Evolutionary conservation across 2,888 invertebrate species (phyloP), one percentile per base, ranked within the genome.

Genomic region (Cryptophagus acutangulus): DNA sequence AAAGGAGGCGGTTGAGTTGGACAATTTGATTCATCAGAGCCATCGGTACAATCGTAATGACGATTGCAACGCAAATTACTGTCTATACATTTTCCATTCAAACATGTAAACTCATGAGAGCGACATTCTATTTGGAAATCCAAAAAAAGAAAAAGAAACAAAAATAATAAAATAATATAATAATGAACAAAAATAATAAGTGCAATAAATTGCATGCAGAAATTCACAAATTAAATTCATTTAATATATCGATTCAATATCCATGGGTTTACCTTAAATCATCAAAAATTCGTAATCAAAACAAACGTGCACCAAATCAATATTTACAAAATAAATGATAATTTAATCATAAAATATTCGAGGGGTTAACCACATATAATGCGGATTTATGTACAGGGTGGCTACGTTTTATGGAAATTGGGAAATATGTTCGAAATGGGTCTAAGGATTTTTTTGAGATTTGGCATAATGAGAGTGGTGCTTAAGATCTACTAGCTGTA

Each of bases 81-180:
- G 24, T 74, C 69, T 49, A 87, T 74, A 66, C 87, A 87, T 25
- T 49, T 46, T 14, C 51, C 67, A 51, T 79, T 77, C 17, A 60
- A 62, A 62, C 90, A 90, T 46, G 76, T 76, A 72, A 81, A 88
- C 60, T 86, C 75, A 54, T 78, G 74, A 1, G 65, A 50, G 6
- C 68, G 65, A 65, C 89, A 89, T 52, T 74, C 84, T 84, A 66
- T 38, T 40, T 24, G 30, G 24, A 37, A 33, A 29, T 33, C 18
- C 24, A 43, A 25, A 39, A 29, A 26, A 29, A 36, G 41, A 41
- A 43, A 50, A 31, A 48, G 33, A 41, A 49, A 52, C 43, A 35
- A 47, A 54, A 47, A 43, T 29, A 51, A 20, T 20, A 6, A n/a
- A n/a, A 20, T 20, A 26, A 26, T 12, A 4, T 26, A 26, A 26